Conservation (phyloP, 2,888 invertebrate genomes). For the Lasioglossum marginatum region DNA sequence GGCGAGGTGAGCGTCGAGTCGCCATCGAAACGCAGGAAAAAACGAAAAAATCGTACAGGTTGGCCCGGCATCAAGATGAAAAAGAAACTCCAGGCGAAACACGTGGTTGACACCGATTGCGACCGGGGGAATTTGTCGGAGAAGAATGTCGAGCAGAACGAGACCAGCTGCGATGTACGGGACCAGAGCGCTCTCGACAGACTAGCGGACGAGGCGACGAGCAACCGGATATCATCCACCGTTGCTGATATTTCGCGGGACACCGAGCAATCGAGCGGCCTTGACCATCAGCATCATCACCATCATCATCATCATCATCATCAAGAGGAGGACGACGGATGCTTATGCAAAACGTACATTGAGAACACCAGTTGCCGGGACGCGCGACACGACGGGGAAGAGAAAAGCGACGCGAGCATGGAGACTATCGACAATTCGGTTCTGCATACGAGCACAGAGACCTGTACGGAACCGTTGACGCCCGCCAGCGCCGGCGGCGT, state of each 20-base stretch:
- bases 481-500: conserved; percentile 4
- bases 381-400: conserved; percentile 8
- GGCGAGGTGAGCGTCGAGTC: conserved; percentile 79
- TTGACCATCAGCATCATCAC: conserved; percentile 1
- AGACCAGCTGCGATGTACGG: conserved; percentile 23
- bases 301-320: neutral
- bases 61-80: conserved; percentile 87
- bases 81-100: conserved; percentile 61
- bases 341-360: conserved; percentile 26
- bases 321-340: conserved; percentile 12
- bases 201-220: conserved; percentile 12
- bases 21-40: conserved; percentile 86
- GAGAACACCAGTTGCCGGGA: conserved; percentile 17
- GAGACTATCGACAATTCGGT: conserved; percentile 28
- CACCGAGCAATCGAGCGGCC: conserved; percentile 22
- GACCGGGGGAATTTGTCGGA: conserved; percentile 48
- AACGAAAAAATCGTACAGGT: conserved; percentile 92
- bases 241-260: neutral
- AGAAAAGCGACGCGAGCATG: conserved; percentile 28
- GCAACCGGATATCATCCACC: conserved; percentile 1
- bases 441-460: conserved; percentile 26
- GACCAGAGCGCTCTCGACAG: conserved; percentile 18
- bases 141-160: conserved; percentile 16
- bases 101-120: conserved; percentile 62
- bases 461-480: conserved; percentile 20